Percentiles rank a stretch among this genome's conserved stretches.
phyloP scores from a whole-genome alignment of 2,888 invertebrate species.

The Epistrophe grossulariae region DNA sequence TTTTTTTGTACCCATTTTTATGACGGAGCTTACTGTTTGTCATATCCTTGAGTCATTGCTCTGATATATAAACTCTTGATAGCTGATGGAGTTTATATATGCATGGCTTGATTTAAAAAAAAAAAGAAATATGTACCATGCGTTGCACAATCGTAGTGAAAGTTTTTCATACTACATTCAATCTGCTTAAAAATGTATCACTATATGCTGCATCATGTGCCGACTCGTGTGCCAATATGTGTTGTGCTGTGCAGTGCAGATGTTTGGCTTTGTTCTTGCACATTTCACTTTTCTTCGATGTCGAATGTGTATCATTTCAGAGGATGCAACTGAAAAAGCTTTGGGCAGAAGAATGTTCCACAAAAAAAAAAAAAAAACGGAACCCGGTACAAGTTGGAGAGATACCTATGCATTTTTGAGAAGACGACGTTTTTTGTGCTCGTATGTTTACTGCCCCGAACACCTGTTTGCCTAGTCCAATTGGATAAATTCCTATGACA shows the following conservation, averaged over 20 bases:
- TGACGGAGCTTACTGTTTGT: constrained; percentile 45
- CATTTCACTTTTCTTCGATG: constrained; percentile 43
- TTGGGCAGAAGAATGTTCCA: constrained; percentile 1
- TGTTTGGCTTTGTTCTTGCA: constrained; percentile 52
- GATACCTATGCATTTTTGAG: constrained; percentile 14
- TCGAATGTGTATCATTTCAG: neutral
- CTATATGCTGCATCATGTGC: constrained; percentile 1
- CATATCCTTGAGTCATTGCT: constrained; percentile 65
- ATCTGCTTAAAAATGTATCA: constrained; percentile 53
- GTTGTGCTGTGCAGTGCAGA: neutral
- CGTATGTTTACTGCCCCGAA: neutral
- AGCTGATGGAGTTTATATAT: constrained; percentile 23
- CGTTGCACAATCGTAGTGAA: constrained; percentile 43
- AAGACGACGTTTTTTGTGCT: constrained; percentile 13
- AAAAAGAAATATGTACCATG: neutral
- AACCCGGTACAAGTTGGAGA: constrained; percentile 27
- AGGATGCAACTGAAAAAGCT: neutral
- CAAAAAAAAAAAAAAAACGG: neutral
- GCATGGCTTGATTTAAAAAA: neutral
- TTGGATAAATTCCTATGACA: constrained; percentile 15
- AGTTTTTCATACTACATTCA: constrained; percentile 30
- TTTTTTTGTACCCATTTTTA: constrained; percentile 12
- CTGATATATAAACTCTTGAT: constrained; percentile 37
- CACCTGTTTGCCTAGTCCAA: constrained; percentile 23
- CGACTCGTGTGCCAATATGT: neutral